phyloP scores from a whole-genome alignment of 2,113 vertebrate species.

The Amazona guildingii region DNA sequence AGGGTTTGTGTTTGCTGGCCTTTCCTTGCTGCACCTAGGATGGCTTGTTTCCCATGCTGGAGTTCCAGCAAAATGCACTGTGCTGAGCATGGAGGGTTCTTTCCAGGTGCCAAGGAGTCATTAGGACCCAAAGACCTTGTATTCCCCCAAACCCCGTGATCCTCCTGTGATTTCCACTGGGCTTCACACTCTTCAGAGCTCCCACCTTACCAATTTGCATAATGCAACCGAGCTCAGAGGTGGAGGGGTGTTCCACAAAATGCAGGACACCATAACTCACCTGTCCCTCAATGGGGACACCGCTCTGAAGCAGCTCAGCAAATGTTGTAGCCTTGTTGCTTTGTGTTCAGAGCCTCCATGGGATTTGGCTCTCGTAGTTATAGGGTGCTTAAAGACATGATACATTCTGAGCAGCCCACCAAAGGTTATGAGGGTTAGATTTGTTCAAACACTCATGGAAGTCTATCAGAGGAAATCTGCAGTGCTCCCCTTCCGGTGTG shows the following conservation, averaged over 20 bases:
- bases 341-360: neutral
- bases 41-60: neutral
- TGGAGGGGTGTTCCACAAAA: neutral
- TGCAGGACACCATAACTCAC: no score
- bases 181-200: neutral
- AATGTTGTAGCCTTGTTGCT: neutral
- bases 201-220: fast-evolving
- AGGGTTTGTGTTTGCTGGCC: neutral
- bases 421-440: neutral
- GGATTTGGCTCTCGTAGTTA: neutral
- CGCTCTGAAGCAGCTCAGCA: neutral
- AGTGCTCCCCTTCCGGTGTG: fast-evolving
- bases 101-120: neutral
- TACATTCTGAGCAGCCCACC: neutral
- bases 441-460: neutral
- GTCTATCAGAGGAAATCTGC: neutral
- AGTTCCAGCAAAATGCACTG: neutral
- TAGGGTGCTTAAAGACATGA: neutral
- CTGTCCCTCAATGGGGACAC: neutral
- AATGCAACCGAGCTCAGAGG: fast-evolving
- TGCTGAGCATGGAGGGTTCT: neutral
- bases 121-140: neutral
- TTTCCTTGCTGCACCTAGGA: neutral
- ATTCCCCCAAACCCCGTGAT: neutral
- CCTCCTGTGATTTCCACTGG: neutral